These are phyloP conservation scores for Cephalopholis sonnerati DNA, from an alignment of 2,113 vertebrate genomes.

Conservation along the genomic window DNA sequence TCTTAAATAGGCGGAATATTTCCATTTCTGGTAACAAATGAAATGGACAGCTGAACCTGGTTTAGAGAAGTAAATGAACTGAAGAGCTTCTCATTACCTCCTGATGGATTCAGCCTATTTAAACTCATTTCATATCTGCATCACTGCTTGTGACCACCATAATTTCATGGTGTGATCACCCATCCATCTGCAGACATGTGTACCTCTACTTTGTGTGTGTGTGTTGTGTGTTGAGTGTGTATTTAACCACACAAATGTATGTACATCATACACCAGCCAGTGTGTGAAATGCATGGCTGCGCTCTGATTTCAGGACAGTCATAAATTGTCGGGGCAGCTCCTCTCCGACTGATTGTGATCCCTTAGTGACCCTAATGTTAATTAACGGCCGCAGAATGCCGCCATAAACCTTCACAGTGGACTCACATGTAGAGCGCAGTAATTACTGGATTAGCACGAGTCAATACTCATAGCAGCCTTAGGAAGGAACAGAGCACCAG, in stretches of 20 bases:
- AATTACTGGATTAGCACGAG: constrained; percentile 81
- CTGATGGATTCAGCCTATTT: constrained; percentile 42
- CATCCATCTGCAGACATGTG: not conserved
- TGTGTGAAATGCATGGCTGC: constrained; percentile 50
- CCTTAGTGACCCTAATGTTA: constrained; percentile 78
- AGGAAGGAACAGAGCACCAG: constrained; percentile 42
- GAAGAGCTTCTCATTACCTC: constrained; percentile 33
- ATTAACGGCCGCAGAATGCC: constrained; percentile 77
- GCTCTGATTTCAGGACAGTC: constrained; percentile 64
- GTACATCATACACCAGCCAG: constrained; percentile 29
- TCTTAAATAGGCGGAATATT: constrained; percentile 1
- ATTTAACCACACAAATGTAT: constrained; percentile 23
- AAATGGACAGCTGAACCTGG: not conserved
- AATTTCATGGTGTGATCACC: constrained; percentile 18
- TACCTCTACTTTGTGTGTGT: constrained; percentile 14
- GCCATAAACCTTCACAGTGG: constrained; percentile 80
- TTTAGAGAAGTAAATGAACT: constrained; percentile 6
- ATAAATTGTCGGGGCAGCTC: constrained; percentile 75
- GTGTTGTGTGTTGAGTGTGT: constrained; percentile 3
- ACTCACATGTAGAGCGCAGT: constrained; percentile 72
- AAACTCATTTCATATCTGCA: constrained; percentile 33
- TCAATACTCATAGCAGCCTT: constrained; percentile 74
- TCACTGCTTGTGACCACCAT: constrained; percentile 20
- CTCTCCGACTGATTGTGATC: constrained; percentile 70
- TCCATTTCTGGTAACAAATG: constrained; percentile 8